phyloP scores from a whole-genome alignment of 2,113 vertebrate species.

The Melanerpes formicivorus region DNA sequence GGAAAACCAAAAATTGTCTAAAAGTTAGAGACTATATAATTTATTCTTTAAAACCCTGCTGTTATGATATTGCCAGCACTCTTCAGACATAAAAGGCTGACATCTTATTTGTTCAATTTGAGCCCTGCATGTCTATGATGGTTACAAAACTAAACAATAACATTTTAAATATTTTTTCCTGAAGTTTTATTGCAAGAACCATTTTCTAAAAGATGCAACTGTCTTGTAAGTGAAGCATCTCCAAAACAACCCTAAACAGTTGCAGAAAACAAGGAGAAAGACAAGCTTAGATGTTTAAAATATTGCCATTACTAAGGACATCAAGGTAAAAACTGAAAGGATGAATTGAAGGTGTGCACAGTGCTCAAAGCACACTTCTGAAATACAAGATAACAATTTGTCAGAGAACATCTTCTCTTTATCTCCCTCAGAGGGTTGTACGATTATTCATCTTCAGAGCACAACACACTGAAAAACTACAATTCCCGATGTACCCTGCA shows the following conservation, averaged over 20 bases:
- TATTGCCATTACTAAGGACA: constrained; percentile 33
- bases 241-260: background rate
- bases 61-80: background rate
- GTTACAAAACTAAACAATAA: background rate
- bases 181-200: background rate
- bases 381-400: constrained; percentile 63
- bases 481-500: constrained; percentile 67
- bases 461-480: constrained; percentile 71
- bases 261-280: constrained; percentile 9
- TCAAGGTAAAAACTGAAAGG: constrained; percentile 50
- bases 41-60: background rate
- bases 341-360: constrained; percentile 1
- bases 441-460: constrained; percentile 72
- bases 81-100: background rate
- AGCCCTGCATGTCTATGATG: background rate
- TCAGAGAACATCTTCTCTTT: constrained; percentile 53
- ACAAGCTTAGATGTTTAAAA: constrained; percentile 27
- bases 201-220: background rate
- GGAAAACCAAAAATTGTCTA: background rate
- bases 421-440: constrained; percentile 45
- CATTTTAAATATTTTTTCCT: background rate
- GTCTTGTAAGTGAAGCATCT: background rate
- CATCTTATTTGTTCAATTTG: background rate
- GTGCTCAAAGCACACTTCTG: constrained; percentile 48
- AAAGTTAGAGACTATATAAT: background rate